A percentile compares a stretch with the other conserved stretches of the same genome.
Evolutionary conservation across 2,113 vertebrate genomes (phyloP).

Genomic region (Sarotherodon lohbergeri): DNA sequence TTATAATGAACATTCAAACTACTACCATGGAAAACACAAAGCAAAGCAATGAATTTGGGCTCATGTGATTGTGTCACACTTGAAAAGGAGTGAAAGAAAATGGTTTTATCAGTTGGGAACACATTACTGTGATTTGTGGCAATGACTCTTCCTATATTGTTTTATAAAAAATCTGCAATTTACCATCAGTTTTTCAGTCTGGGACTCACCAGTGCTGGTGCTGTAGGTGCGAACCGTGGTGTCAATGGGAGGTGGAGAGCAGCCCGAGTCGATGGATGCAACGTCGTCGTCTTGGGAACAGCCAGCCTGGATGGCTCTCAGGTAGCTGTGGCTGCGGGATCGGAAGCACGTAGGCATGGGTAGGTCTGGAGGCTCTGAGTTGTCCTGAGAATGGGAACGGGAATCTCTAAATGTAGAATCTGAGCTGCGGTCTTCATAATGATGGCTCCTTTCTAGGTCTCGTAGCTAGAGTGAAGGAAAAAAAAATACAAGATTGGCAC

Average conservation of each 20-base stretch:
- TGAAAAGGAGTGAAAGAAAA: background rate
- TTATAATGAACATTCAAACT: background rate
- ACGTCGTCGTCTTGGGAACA: constrained; percentile 97
- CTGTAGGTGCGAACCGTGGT: constrained; percentile 90
- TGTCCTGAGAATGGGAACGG: constrained; percentile 74
- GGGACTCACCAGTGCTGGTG: constrained; percentile 86
- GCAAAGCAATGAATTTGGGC: background rate
- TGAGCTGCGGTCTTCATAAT: constrained; percentile 83
- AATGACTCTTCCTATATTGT: background rate
- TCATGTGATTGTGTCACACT: background rate
- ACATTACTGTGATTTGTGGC: background rate
- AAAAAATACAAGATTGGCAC: background rate
- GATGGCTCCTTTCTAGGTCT: constrained; percentile 85
- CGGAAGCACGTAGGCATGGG: constrained; percentile 94
- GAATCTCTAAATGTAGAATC: constrained; percentile 89
- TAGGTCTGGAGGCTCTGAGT: constrained; percentile 83
- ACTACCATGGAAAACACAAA: background rate
- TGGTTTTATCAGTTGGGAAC: background rate
- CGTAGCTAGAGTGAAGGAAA: constrained; percentile 69
- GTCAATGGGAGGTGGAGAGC: constrained; percentile 85
- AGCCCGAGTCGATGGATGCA: constrained; percentile 87
- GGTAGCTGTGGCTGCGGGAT: constrained; percentile 98
- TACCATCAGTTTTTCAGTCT: background rate
- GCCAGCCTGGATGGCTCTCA: constrained; percentile 97
- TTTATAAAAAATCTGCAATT: background rate